Base-by-base conservation (phyloP, 2,888 invertebrate genomes). In the Oxycera nigricornis region DNA sequence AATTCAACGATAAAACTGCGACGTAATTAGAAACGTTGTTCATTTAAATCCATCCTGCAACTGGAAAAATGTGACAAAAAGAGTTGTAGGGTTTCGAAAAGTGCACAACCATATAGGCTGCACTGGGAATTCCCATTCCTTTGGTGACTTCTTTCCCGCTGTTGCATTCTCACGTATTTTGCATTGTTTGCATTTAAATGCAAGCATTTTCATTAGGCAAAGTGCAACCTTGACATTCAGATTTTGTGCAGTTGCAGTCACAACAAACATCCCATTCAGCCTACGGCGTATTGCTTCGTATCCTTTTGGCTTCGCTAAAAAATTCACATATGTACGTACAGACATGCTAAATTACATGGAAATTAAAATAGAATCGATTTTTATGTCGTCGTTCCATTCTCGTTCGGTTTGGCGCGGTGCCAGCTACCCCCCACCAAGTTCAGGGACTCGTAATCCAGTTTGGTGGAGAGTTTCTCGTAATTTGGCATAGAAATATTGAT, bases 371-470 rank as follows among this genome's bases (percentile, higher is more conserved):
- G 22, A 55, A 55, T 55, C 52, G 52, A 55, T 55, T 55, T 55
- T 55, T 55, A 22, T 50, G 4, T 11, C 52, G 2, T 3, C 24
- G 17, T 24, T 55, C 52, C 17, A 4, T 4, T 55, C 7, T 11
- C 24, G 17, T 24, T 55, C 20, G 2, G 52, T 55, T 55, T 55
- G 52, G 22, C 52, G 20, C 24, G 4, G 17, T 55, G 52, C 52
- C 52, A 55, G 52, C n/a, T 55, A 24, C 52, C n/a, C n/a, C n/a
- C n/a, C 24, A 24, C 22, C 52, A 55, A 55, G 52, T 55, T 55
- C 52, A 55, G 52, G 52, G 52, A 20, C 11, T 55, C 24, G 4
- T 11, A 9, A 20, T 55, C 22, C 20, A 7, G 2, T 6, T 24
- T 55, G 14, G 52, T 55, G 24, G n/a, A 4, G 50, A 6, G 52